Percentiles rank a stretch among this genome's conserved stretches.
phyloP scores from a whole-genome alignment of 2,888 invertebrate species.

The Morpho achilles region DNA sequence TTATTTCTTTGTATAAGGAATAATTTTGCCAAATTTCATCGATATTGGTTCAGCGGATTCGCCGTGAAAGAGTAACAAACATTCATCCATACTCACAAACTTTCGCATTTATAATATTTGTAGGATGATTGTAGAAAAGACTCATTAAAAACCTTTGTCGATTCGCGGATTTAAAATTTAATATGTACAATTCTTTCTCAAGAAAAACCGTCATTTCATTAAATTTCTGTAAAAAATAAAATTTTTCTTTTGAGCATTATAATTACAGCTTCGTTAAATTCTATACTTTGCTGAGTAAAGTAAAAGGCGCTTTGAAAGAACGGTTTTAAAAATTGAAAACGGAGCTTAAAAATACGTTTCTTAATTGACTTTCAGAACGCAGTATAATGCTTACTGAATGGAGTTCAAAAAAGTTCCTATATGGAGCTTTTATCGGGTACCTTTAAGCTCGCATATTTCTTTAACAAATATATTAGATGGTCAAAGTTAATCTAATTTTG shows the following conservation, averaged over 20 bases:
- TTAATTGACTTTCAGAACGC: constrained; percentile 43
- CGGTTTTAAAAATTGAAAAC: constrained; percentile 54
- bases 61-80: too few relatives aligned
- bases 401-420: constrained; percentile 28
- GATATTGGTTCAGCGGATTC: too few relatives aligned
- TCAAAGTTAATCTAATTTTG: too few relatives aligned
- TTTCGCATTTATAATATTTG: too few relatives aligned
- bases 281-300: constrained; percentile 56
- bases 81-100: too few relatives aligned
- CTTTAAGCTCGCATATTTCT: constrained; percentile 8
- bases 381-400: constrained; percentile 36
- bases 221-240: constrained; percentile 43
- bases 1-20: too few relatives aligned
- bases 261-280: constrained; percentile 69
- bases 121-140: too few relatives aligned
- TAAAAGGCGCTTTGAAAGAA: constrained; percentile 56
- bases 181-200: constrained; percentile 45
- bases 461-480: neutral
- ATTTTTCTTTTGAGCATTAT: constrained; percentile 58
- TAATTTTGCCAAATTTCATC: too few relatives aligned
- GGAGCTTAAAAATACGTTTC: constrained; percentile 47
- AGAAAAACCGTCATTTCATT: constrained; percentile 56
- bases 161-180: constrained; percentile 31
- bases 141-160: constrained; percentile 29
- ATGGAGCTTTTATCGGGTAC: constrained; percentile 26